Evolutionary conservation across 2,888 invertebrate genomes (phyloP).

Genomic region (Nomada flava): DNA sequence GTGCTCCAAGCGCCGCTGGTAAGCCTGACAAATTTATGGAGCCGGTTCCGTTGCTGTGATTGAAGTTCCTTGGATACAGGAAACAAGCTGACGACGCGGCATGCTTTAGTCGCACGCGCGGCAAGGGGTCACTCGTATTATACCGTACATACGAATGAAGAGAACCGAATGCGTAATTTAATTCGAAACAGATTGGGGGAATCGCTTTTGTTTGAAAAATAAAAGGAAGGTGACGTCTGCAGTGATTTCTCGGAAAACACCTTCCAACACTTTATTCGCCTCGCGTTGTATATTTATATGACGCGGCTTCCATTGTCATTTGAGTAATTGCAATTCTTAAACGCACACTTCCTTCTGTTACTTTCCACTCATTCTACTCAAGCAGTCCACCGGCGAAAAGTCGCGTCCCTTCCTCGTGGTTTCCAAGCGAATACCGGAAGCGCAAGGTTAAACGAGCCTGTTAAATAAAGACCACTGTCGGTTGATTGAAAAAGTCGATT

Average conservation of each 20-base stretch:
- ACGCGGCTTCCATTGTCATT: too few species aligned
- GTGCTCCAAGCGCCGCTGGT: slow-evolving; percentile 52
- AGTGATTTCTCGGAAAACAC: too few species aligned
- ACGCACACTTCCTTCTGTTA: neutral
- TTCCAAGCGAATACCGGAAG: neutral
- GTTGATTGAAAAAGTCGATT: slow-evolving; percentile 48
- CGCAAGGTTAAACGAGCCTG: slow-evolving; percentile 2
- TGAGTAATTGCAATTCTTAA: too few species aligned
- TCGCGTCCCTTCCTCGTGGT: neutral
- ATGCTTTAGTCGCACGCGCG: slow-evolving; percentile 1
- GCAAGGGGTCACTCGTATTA: slow-evolving; percentile 51
- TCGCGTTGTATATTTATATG: too few species aligned
- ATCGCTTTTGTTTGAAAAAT: too few species aligned
- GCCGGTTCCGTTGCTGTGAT: slow-evolving; percentile 64
- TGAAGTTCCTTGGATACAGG: slow-evolving; percentile 60
- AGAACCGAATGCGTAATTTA: too few species aligned
- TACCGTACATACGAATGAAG: too few species aligned
- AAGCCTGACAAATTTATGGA: slow-evolving; percentile 69
- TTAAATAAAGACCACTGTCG: slow-evolving; percentile 13
- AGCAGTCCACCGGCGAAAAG: neutral
- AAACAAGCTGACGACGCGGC: slow-evolving; percentile 40
- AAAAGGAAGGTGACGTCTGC: too few species aligned
- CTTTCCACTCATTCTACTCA: neutral
- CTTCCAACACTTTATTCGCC: too few species aligned
- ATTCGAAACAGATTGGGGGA: too few species aligned